Evolutionary conservation across 2,797 vertebrate species (phyloP).

Genomic region (Prionace glauca): DNA sequence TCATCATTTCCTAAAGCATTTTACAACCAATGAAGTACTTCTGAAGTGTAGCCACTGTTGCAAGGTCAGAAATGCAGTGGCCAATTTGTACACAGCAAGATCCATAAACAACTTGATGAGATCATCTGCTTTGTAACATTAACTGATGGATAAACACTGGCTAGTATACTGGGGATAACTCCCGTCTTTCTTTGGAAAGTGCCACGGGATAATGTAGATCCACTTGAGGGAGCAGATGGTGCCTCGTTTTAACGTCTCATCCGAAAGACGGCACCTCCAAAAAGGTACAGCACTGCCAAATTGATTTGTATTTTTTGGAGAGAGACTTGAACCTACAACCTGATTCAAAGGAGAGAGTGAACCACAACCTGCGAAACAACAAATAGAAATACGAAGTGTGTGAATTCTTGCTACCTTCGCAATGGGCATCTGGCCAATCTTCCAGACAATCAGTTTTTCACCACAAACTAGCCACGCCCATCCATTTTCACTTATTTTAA

Average conservation of each 20-base stretch:
- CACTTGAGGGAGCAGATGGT: not conserved
- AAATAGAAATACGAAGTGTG: not conserved
- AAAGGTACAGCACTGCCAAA: not conserved
- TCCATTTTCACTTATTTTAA: conserved; percentile 76
- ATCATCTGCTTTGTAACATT: not conserved
- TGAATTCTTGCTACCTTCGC: conserved; percentile 68
- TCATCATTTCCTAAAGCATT: not conserved
- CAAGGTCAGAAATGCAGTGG: not conserved
- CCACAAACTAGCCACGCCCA: conserved; percentile 90
- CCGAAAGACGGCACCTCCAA: not conserved
- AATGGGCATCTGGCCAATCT: conserved; percentile 76
- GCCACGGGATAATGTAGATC: not conserved
- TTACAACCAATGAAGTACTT: not conserved
- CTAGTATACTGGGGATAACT: not conserved
- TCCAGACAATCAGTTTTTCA: conserved; percentile 86
- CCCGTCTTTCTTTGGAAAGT: not conserved
- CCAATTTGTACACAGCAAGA: not conserved
- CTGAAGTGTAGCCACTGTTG: not conserved
- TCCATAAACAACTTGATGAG: not conserved
- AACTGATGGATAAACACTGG: not conserved
- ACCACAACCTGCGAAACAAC: not conserved
- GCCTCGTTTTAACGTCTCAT: not conserved
- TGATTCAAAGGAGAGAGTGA: not conserved
- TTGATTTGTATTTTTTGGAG: not conserved
- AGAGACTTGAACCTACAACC: not conserved